Evolutionary conservation across 1,140 invertebrate genomes (phyloP).

Genomic region (Drosophila prosaltans): DNA sequence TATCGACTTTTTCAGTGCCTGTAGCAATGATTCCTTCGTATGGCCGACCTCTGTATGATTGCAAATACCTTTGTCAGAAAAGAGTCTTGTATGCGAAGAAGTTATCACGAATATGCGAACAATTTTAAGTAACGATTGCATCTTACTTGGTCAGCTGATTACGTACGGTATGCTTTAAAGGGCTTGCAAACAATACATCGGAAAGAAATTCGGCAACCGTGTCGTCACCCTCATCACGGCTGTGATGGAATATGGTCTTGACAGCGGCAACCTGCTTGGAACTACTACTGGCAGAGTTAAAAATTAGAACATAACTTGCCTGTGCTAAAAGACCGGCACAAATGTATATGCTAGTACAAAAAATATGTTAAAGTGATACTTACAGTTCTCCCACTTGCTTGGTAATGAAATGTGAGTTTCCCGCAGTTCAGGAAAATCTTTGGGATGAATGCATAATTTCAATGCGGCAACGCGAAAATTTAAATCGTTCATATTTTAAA

Average conservation of each 20-base stretch:
- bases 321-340: conserved; percentile 13
- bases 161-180: conserved; percentile 58
- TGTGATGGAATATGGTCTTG: conserved; percentile 17
- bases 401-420: conserved; percentile 36
- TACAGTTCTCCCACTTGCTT: conserved; percentile 40
- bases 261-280: conserved; percentile 37
- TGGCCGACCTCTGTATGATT: conserved; percentile 12
- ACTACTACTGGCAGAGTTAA: conserved; percentile 34
- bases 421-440: conserved; percentile 46
- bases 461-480: conserved; percentile 55
- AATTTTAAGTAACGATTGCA: background rate
- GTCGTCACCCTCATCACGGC: background rate
- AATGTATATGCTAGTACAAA: background rate
- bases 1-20: conserved; percentile 33
- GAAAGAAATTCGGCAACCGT: conserved; percentile 41
- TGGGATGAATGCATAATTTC: conserved; percentile 53
- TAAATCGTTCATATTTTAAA: conserved; percentile 52
- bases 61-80: conserved; percentile 32
- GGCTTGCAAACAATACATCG: conserved; percentile 47
- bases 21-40: conserved; percentile 17
- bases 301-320: conserved; percentile 28
- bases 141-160: conserved; percentile 51
- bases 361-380: conserved; percentile 14
- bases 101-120: background rate
- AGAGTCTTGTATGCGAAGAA: conserved; percentile 35